Evolutionary conservation across 2,888 invertebrate species (phyloP), one percentile per base, ranked within the genome.

Genomic region (Mesorhabditis belari): DNA sequence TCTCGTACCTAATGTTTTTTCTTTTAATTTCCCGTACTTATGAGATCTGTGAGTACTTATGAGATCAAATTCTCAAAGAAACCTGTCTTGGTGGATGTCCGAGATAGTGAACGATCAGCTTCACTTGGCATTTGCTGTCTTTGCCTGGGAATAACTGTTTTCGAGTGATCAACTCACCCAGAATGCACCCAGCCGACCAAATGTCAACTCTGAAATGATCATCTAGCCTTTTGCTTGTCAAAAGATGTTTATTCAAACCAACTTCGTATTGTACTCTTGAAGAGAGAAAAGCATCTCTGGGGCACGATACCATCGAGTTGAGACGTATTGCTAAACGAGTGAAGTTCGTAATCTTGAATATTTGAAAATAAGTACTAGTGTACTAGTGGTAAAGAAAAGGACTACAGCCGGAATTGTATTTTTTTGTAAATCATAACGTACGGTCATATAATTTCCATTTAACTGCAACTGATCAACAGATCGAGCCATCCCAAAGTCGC

Each of bases 121-220:
- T 81, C 49, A 84, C 69, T 54, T 73, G 73, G 2, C 67, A 70
- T 35, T 68, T 60, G 9, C 64, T 62, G 54, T 73, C 73, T 55
- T 71, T 69, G 6, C 78, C 83, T 60, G 84, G 83, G 70, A 84
- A 84, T 1, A 85, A 72, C 65, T 83, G 83, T 58, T 82, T 81
- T n/a, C 84, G 73, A 35, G 83, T 82, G 49, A 85, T 76, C 83
- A 84, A 82, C 69, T 84, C 84, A 5, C 83, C 84, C 67, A 85
- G 82, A 29, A 84, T 84, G 71, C 84, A 84, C 12, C 84, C 84
- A 1, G 82, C 83, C 19, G 84, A 83, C 84, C 84, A 84, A 70
- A 84, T 80, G 64, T 84, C 84, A 0, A 84, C 83, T 57, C 82
- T 77, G 50, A 58, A 73, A 61, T 5, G n/a, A 44, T 24, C 55